Conservation (phyloP, 2,113 vertebrate genomes). For the Megaleporinus macrocephalus region DNA sequence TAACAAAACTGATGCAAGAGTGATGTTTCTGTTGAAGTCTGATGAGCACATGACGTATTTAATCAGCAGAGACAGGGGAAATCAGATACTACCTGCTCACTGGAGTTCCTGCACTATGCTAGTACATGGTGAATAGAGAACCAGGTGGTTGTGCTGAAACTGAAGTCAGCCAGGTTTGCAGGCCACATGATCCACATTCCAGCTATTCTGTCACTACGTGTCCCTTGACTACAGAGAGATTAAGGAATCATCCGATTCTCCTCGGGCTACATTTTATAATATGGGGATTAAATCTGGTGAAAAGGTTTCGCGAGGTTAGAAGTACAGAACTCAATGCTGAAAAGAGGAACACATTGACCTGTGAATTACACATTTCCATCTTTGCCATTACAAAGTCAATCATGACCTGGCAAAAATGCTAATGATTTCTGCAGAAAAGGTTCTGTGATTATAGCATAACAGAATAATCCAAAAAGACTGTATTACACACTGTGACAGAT, state of each 20-base stretch:
- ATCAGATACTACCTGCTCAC: conserved; percentile 10
- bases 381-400: neutral
- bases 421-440: neutral
- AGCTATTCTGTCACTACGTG: conserved; percentile 11
- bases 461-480: too few relatives aligned
- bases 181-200: conserved; percentile 28
- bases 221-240: conserved; percentile 34
- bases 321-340: neutral
- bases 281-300: neutral
- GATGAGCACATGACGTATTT: neutral
- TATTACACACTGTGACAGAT: neutral
- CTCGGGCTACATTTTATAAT: neutral
- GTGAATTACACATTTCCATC: neutral
- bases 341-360: neutral
- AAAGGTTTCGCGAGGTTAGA: neutral
- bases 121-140: conserved; percentile 19
- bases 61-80: neutral
- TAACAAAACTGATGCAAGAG: neutral
- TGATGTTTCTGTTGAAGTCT: neutral
- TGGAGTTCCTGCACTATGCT: neutral
- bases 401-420: neutral
- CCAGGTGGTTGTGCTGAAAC: conserved; percentile 9
- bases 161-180: conserved; percentile 26
- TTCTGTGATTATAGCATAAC: neutral
- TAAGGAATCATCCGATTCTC: neutral